A percentile compares a stretch with the other conserved stretches of the same genome.
These are phyloP conservation scores for Hermetia illucens DNA, from an alignment of 1,140 invertebrate species.

Conservation along the genomic window DNA sequence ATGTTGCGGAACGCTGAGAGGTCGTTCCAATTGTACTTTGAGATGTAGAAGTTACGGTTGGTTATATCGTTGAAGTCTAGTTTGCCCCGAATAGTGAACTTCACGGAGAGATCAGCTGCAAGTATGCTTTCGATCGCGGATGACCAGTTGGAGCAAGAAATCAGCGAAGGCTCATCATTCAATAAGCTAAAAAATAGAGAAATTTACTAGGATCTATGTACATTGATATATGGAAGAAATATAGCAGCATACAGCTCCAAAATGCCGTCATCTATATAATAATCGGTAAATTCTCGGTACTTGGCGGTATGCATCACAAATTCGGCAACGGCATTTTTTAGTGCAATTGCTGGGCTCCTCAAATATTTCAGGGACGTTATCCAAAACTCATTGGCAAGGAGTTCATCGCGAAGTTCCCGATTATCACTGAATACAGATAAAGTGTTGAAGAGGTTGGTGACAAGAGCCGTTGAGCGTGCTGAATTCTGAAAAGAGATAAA, in stretches of 20 bases:
- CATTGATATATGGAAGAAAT: neutral
- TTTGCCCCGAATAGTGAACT: conserved; percentile 23
- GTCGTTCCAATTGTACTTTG: conserved; percentile 16
- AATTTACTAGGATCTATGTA: no score
- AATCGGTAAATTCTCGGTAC: conserved; percentile 18
- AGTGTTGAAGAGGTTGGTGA: no score
- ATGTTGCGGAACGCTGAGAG: conserved; percentile 18
- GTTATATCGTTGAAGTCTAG: conserved; percentile 23
- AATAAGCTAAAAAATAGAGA: conserved; percentile 14
- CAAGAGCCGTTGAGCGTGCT: no score
- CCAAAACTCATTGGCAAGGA: no score
- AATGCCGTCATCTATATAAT: conserved; percentile 21
- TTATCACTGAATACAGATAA: no score
- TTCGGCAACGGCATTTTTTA: conserved; percentile 24
- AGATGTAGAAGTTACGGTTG: conserved; percentile 21
- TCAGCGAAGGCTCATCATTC: conserved; percentile 18
- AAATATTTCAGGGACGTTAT: no score
- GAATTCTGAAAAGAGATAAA: no score
- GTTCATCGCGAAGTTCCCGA: no score
- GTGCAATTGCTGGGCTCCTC: conserved; percentile 19
- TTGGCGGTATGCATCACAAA: conserved; percentile 25
- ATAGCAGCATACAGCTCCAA: conserved; percentile 17
- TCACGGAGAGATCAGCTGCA: conserved; percentile 21
- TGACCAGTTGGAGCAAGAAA: conserved; percentile 23
- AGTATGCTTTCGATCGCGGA: conserved; percentile 25